Conservation (phyloP, 2,113 vertebrate genomes). For the Columbina picui region DNA sequence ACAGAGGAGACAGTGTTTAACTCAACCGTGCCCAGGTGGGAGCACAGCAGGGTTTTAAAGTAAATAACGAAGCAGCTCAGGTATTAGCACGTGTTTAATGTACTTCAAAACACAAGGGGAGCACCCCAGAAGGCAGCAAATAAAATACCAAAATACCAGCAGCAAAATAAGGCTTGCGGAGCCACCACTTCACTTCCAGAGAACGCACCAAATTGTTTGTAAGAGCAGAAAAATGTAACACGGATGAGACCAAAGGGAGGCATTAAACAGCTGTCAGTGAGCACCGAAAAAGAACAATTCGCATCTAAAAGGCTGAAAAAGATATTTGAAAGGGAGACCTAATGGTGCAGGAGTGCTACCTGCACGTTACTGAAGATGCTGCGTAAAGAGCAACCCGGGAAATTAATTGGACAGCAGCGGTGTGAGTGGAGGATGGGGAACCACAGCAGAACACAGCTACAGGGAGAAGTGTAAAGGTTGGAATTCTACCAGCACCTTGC, state of each 20-base stretch:
- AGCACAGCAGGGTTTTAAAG: background rate
- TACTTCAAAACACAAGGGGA: background rate
- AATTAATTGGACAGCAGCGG: background rate
- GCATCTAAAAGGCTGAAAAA: background rate
- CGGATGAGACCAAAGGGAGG: background rate
- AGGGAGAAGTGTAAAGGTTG: background rate
- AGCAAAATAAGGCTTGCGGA: background rate
- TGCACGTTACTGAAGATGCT: accelerated
- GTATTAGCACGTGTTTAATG: background rate
- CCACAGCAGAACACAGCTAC: background rate
- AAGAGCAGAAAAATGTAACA: background rate
- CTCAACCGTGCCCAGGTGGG: background rate
- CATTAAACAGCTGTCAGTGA: background rate
- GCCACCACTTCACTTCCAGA: background rate
- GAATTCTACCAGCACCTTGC: background rate
- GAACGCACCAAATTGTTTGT: background rate
- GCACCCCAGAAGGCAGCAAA: background rate
- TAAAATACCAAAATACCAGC: background rate
- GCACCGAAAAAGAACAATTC: background rate
- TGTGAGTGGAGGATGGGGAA: background rate
- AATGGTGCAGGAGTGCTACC: background rate
- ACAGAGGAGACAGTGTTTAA: background rate
- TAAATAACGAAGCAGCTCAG: background rate
- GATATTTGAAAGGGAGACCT: background rate
- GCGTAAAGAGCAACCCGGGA: background rate